phyloP scores from a whole-genome alignment of 2,888 invertebrate genomes.

The Gibbula magus region DNA sequence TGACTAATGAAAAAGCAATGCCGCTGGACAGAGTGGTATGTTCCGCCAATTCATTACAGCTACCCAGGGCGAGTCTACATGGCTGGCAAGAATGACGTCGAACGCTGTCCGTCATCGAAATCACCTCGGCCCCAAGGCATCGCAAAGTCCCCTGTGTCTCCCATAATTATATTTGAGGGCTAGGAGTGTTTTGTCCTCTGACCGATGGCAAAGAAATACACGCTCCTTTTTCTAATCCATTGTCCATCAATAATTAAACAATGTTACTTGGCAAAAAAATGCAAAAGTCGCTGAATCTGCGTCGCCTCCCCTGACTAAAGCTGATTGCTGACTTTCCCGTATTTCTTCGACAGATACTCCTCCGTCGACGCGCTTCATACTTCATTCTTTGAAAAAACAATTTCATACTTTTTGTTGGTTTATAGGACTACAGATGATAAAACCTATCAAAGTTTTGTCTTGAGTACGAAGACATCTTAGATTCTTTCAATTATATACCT shows the following conservation, averaged over 20 bases:
- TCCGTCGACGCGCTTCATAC: too few species aligned
- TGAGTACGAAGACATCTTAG: too few species aligned
- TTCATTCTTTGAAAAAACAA: too few species aligned
- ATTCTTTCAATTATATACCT: too few species aligned
- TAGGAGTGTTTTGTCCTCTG: slow-evolving; percentile 1
- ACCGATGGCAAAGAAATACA: neutral
- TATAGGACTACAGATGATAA: too few species aligned
- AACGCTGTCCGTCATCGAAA: too few species aligned
- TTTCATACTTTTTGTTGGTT: too few species aligned
- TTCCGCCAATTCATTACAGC: slow-evolving; percentile 13
- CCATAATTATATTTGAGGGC: slow-evolving; percentile 12
- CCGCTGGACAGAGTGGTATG: neutral
- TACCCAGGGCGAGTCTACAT: neutral
- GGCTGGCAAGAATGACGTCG: neutral
- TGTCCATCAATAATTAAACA: slow-evolving; percentile 20
- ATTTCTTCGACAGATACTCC: too few species aligned
- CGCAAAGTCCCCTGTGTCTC: slow-evolving; percentile 3
- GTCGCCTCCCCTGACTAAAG: slow-evolving; percentile 1
- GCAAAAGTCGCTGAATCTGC: neutral
- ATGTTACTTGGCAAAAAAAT: slow-evolving; percentile 10
- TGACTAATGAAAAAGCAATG: neutral
- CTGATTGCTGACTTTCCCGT: too few species aligned
- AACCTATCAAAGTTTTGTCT: too few species aligned
- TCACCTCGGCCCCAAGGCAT: neutral
- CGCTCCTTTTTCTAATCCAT: slow-evolving; percentile 10